Conservation (phyloP, 2,888 invertebrate genomes). For the Caenorhabditis auriculariae region DNA sequence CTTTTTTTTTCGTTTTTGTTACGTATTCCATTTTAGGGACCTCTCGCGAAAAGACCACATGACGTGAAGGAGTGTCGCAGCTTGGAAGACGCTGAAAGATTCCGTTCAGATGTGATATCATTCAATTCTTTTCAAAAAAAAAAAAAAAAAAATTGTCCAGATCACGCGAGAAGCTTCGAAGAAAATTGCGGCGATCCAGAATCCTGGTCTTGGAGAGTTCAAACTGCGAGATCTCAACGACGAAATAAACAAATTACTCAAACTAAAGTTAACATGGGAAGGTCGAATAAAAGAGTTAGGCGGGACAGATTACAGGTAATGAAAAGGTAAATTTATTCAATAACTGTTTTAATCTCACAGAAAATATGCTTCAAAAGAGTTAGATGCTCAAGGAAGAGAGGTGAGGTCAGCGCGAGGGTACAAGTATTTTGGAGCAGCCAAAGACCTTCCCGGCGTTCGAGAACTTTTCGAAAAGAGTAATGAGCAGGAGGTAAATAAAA, state of each 20-base stretch:
- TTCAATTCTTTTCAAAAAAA: background rate
- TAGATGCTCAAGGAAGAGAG: conserved; percentile 89
- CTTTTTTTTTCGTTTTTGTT: background rate
- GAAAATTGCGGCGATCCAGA: conserved; percentile 96
- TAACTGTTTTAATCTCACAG: conserved; percentile 32
- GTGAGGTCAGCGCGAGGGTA: conserved; percentile 97
- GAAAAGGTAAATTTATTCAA: background rate
- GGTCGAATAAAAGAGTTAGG: conserved; percentile 90
- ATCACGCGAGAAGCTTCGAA: conserved; percentile 95
- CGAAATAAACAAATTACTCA: conserved; percentile 93
- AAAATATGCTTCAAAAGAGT: conserved; percentile 67
- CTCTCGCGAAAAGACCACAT: conserved; percentile 56
- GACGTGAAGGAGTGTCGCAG: conserved; percentile 88
- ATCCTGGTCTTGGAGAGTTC: conserved; percentile 93
- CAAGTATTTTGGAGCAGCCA: conserved; percentile 72
- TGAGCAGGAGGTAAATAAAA: conserved; percentile 35
- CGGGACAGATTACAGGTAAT: conserved; percentile 76
- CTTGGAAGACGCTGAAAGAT: conserved; percentile 80
- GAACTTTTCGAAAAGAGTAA: conserved; percentile 86
- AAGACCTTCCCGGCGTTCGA: conserved; percentile 90
- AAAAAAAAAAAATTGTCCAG: conserved; percentile 65
- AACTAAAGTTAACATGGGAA: conserved; percentile 85
- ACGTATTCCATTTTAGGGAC: too few species aligned
- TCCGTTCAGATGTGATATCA: conserved; percentile 79
- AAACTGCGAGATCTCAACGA: conserved; percentile 95